Evolutionary conservation across 1,140 invertebrate species (phyloP).

Genomic region (Bacillus rossius): DNA sequence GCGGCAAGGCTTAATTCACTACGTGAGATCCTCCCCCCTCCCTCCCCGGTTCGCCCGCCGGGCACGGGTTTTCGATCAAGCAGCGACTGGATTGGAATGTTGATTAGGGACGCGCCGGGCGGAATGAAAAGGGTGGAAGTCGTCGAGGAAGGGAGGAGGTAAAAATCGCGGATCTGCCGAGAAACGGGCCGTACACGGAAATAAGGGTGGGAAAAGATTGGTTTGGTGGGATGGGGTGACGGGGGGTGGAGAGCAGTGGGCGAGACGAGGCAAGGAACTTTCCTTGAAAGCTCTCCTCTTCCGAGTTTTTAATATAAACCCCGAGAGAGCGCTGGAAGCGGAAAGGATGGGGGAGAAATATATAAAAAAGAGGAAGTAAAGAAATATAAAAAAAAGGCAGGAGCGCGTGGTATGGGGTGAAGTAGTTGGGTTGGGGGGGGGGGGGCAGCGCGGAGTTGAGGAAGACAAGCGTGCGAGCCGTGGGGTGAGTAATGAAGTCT

Average conservation of each 20-base stretch:
- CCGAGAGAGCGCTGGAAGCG: background rate
- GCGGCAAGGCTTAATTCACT: conserved; percentile 13
- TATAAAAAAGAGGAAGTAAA: background rate
- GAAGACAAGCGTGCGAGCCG: background rate
- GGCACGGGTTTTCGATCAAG: conserved; percentile 8
- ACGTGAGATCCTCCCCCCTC: background rate
- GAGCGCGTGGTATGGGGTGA: no score
- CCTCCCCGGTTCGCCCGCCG: background rate
- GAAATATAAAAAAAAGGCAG: no score
- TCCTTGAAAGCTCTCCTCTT: conserved; percentile 3
- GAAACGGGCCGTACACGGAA: no score
- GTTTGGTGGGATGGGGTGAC: background rate
- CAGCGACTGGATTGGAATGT: conserved; percentile 11
- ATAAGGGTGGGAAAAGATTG: no score
- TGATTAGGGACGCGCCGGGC: conserved; percentile 3
- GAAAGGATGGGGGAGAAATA: background rate
- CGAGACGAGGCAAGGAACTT: background rate
- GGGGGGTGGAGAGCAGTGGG: background rate
- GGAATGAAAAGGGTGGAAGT: conserved; percentile 3
- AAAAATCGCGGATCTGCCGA: no score
- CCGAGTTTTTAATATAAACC: conserved; percentile 12
- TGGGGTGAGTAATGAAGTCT: background rate
- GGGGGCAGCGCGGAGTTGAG: background rate
- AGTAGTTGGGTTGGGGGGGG: background rate
- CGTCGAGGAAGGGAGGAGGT: background rate